These are phyloP conservation scores for Trilocha varians DNA, from an alignment of 2,888 invertebrate genomes.

Conservation along the genomic window DNA sequence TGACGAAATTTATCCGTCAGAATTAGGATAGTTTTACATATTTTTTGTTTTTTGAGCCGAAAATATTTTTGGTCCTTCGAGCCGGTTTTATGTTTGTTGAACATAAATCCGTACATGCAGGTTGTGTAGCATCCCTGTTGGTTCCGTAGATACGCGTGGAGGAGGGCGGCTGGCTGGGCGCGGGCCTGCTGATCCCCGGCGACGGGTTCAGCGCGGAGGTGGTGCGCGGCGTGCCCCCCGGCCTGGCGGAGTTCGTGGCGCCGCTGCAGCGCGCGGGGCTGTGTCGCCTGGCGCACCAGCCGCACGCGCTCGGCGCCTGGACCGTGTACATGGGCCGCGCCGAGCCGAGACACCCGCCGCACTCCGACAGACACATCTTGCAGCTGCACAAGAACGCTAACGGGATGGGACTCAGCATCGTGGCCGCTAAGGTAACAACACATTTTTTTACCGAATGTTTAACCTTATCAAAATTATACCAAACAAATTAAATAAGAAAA, in stretches of 20 bases:
- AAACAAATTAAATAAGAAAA: no score
- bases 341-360: slow-evolving; percentile 62
- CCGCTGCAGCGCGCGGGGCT: slow-evolving; percentile 88
- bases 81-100: no score
- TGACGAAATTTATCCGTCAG: no score
- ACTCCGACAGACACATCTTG: slow-evolving; percentile 85
- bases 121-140: neutral
- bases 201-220: slow-evolving; percentile 99
- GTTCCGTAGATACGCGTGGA: slow-evolving; percentile 79
- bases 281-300: slow-evolving; percentile 92
- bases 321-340: slow-evolving; percentile 86
- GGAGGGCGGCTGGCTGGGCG: slow-evolving; percentile 91
- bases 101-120: no score
- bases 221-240: slow-evolving; percentile 94
- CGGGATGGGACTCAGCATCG: slow-evolving; percentile 98
- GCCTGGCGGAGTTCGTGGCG: slow-evolving; percentile 88
- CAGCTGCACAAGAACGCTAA: slow-evolving; percentile 94
- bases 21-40: no score
- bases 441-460: no score
- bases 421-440: slow-evolving; percentile 93
- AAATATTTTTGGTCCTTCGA: no score
- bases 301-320: slow-evolving; percentile 94
- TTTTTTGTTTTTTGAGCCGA: no score
- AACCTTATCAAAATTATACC: no score
- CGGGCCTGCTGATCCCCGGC: slow-evolving; percentile 94